A percentile compares a stretch with the other conserved stretches of the same genome.
Evolutionary conservation across 2,113 vertebrate genomes (phyloP).

Genomic region (Agapornis roseicollis): DNA sequence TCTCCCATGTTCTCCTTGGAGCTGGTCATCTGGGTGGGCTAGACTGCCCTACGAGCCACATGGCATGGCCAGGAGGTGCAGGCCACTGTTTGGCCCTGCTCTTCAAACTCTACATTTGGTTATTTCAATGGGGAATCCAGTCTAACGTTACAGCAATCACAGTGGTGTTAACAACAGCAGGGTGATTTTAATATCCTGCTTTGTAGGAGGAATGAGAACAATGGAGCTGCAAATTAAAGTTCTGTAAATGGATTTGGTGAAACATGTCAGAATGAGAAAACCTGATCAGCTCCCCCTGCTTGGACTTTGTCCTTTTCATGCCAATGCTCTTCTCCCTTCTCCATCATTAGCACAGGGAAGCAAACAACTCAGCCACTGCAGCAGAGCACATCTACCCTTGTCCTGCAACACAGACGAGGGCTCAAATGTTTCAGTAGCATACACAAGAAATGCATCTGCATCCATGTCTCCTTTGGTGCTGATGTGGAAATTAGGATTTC

Average conservation of each 20-base stretch:
- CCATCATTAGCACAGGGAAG: neutral
- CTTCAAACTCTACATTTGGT: neutral
- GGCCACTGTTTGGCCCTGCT: neutral
- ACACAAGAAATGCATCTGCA: fast-evolving
- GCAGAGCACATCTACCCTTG: neutral
- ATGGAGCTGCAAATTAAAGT: neutral
- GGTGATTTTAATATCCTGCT: neutral
- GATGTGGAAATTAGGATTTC: neutral
- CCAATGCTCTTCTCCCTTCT: neutral
- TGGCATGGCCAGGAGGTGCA: neutral
- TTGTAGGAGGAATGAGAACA: neutral
- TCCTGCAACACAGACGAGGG: neutral
- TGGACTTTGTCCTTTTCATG: neutral
- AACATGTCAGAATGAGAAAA: neutral
- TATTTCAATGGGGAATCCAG: neutral
- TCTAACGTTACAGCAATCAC: neutral
- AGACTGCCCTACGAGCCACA: neutral
- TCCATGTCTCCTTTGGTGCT: neutral
- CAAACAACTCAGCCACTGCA: neutral
- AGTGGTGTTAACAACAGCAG: neutral
- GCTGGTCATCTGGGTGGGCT: neutral
- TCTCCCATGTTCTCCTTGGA: neutral
- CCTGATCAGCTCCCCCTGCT: fast-evolving
- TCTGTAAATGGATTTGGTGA: neutral
- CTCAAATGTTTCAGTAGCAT: fast-evolving